Conservation (phyloP, 2,888 invertebrate species). For the Tetragonula carbonaria region DNA sequence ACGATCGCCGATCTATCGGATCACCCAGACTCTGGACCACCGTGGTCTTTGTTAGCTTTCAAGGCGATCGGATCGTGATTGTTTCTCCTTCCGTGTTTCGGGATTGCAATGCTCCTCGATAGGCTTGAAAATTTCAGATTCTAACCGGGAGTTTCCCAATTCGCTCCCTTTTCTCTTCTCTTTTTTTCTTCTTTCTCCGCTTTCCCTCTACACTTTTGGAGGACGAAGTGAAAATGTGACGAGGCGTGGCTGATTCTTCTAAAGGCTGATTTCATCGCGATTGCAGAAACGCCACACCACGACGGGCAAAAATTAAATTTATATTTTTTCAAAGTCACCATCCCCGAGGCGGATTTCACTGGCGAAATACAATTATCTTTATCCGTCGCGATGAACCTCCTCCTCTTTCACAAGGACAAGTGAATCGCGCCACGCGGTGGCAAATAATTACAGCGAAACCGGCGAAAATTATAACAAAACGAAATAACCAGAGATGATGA, state of each 20-base stretch:
- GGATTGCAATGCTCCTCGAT: constrained; percentile 11
- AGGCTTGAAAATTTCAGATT: constrained; percentile 27
- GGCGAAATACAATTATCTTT: neutral
- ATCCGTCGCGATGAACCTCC: neutral
- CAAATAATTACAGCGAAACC: neutral
- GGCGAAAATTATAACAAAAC: neutral
- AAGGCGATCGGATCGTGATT: neutral
- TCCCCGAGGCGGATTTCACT: neutral
- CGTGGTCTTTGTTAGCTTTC: constrained; percentile 8
- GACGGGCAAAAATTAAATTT: neutral
- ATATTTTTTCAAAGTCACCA: neutral
- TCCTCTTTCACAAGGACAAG: neutral
- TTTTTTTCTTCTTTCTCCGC: too few species aligned
- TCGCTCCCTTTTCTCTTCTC: neutral
- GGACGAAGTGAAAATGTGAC: neutral
- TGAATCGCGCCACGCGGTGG: neutral
- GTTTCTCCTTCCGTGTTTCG: neutral
- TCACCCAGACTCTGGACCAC: neutral
- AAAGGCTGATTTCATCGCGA: neutral
- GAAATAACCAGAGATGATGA: neutral
- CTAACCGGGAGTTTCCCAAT: neutral
- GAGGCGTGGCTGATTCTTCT: neutral
- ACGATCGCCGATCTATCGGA: constrained; percentile 34
- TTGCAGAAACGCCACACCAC: too few species aligned
- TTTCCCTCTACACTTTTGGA: neutral